Base-by-base conservation (phyloP, 1,140 invertebrate genomes). In the Stegodyphus mimosarum region DNA sequence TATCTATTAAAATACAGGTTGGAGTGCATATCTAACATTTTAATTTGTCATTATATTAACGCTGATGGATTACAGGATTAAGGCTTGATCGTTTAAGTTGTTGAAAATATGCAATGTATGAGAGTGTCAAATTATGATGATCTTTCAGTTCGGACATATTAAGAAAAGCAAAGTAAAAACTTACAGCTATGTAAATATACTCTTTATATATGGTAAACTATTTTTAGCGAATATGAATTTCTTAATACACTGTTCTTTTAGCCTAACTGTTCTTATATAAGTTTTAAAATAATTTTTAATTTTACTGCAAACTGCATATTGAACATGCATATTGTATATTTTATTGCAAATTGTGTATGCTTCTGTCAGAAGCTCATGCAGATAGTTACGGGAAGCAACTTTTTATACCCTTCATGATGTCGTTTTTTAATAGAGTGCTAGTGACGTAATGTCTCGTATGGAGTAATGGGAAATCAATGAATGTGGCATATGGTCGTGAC, bases 381-480 rank as follows among this genome's bases (percentile, higher is more conserved):
- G 55, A 10, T 15, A 60, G 9, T 15, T 60, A 10, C 55, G 15
- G 1, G 55, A 15, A 15, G 55, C 55, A 10, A 7, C 6, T 11
- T 60, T 15, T 60, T 60, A 11, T 11, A 60, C 55, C 55, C 55
- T 15, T 60, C 15, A 15, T 60, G 5, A 60, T 15, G 55, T 60
- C 55, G 15, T 60, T 15, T 60, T 60, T 15, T 60, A 9, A 15
- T 60, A 9, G 49, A 18, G n/a, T 33, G 17, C 18, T 33, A 73
- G 10, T 73, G 50, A 55, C 71, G n/a, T 73, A 55, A 52, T n/a
- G 17, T 53, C 13, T 73, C 50, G 6, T n/a, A n/a, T 5, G 9
- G 18, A 73, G 49, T 73, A 73, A 73, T 52, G 71, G 71, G 49
- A 53, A 53, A 73, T 53, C 71, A 13, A 52, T 73, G n/a, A n/a